These are phyloP conservation scores for Phoeniculus purpureus DNA, from an alignment of 2,797 vertebrate genomes.

Conservation along the genomic window DNA sequence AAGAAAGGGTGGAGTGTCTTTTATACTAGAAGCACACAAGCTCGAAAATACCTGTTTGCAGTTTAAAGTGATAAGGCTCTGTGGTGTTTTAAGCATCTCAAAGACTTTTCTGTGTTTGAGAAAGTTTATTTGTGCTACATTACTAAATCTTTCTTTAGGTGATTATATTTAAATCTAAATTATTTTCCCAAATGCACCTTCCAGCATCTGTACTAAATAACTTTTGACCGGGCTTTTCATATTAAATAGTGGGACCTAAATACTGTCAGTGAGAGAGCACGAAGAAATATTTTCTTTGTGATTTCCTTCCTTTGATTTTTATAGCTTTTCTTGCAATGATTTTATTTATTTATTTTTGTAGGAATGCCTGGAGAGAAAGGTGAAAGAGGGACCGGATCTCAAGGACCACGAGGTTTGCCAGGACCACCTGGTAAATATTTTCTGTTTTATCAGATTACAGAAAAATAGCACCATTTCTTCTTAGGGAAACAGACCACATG, in stretches of 20 bases:
- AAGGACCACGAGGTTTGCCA: conserved; percentile 86
- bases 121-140: background rate
- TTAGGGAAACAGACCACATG: background rate
- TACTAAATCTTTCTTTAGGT: background rate
- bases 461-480: background rate
- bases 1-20: background rate
- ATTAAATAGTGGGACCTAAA: conserved; percentile 38
- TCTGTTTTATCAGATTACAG: background rate
- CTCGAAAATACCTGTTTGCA: background rate
- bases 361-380: conserved; percentile 93
- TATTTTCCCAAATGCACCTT: conserved; percentile 34
- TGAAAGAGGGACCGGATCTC: conserved; percentile 89
- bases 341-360: conserved; percentile 38
- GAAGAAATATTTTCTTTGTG: conserved; percentile 4
- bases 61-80: background rate
- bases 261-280: background rate
- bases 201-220: conserved; percentile 56
- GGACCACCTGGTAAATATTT: conserved; percentile 88
- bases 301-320: background rate
- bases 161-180: background rate
- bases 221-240: conserved; percentile 9
- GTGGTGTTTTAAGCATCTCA: background rate
- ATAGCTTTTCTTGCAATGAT: background rate
- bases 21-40: background rate
- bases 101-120: background rate